Base-by-base conservation (phyloP, 2,797 vertebrate species). In the Oryzias sinensis region DNA sequence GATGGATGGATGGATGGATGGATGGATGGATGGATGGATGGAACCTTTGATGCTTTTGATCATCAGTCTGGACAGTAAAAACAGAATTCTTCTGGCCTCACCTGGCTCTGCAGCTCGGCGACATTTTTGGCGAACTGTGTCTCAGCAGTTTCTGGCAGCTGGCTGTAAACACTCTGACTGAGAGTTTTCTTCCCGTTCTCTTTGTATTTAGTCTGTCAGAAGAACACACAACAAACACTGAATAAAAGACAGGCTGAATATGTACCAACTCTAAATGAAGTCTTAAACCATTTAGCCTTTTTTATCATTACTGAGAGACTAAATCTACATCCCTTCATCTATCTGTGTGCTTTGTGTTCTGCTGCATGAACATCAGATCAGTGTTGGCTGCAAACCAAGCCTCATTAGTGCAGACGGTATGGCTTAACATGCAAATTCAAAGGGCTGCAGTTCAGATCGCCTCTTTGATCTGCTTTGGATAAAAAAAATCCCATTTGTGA, bases 31-130 rank as follows among this genome's bases (percentile, higher is more conserved):
- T 33, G 8, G 8, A 33, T 9, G 2, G 33, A 37, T 37, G 33
- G 9, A 37, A 13, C 9, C 11, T 9, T 37, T 4, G 9, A 37
- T 37, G 33, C 3, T 13, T 37, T 13, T 13, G 11, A 11, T 37
- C 3, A 11, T 37, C 9, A 11, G 33, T 37, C 9, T 37, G 9
- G 11, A 37, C 33, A 37, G 3, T 13, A 9, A 4, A 11, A 37
- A 1, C 33, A 11, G 33, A 3, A 37, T 15, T 43, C 15, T 8
- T 0, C 43, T 2, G 43, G 6, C 7, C 56, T 70, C 83, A 97
- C 96, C 94, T 95, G 86, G 66, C 96, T 97, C 77, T 87, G 90
- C 15, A 88, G 81, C 51, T 88, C 85, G 2, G 79, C 71, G 5
- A 74, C 59, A 0, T 49, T 45, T 66, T 81, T 89, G 16, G 78